Base-by-base conservation (phyloP, 2,888 invertebrate species). In the Malachius bipustulatus region DNA sequence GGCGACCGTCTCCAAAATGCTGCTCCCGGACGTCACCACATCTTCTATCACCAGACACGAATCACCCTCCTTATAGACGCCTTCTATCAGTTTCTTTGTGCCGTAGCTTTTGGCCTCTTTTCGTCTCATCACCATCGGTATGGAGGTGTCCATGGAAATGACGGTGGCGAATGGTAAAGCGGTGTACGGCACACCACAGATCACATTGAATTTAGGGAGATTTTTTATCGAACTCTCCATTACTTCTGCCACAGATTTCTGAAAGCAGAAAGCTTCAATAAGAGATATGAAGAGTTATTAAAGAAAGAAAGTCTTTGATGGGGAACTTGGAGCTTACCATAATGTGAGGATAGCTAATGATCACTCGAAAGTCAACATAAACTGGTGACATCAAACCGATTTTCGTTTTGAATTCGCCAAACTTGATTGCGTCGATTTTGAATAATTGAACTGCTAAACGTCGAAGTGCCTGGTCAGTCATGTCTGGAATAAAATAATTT, bases 141-240 rank as follows among this genome's bases (percentile, higher is more conserved):
- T 71, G 16, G 74, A 67, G 1, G 77, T 71, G 46, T 78, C 71
- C 2, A 78, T 64, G 2, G 85, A 82, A 4, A 89, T 71, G 27
- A 89, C 68, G 1, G 94, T 90, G 1, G 96, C 93, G 37, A 98
- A 73, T 0, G 97, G 96, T 34, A 98, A 64, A 2, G 97, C 97
- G 2, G 96, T 96, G 50, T 97, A 98, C 0, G 98, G 97, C 0
- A 96, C 94, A 2, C 96, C 96, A 61, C 96, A 96, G 9, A 96
- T 64, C 47, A 82, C 75, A 47, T 82, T 73, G 43, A 68, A 68
- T 14, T 63, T 56, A 26, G 67, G 56, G 37, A 69, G 60, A 11
- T 70, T 61, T 29, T 63, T 6, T 28, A 11, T 8, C 8, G 8
- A 28, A 9, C 11, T 4, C 16, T 11, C 12, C 12, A 30, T 28